These are phyloP conservation scores for Drosophila pectinifera DNA, from an alignment of 1,140 invertebrate genomes.

Conservation along the genomic window DNA sequence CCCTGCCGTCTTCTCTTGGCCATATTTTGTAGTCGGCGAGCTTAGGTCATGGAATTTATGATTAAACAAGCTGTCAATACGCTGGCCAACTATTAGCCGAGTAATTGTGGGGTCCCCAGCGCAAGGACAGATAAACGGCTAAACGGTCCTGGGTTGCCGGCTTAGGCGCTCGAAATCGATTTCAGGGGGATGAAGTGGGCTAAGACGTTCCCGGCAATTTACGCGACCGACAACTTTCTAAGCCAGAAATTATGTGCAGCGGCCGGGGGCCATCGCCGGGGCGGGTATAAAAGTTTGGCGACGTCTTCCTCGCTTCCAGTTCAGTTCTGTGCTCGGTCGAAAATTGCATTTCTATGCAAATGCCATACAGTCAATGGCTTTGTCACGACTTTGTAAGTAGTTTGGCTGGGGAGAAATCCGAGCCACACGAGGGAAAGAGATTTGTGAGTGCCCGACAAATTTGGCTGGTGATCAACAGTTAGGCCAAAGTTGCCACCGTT, in stretches of 20 bases:
- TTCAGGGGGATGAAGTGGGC: conserved; percentile 23
- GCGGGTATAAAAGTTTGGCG: conserved; percentile 38
- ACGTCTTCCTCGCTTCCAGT: conserved; percentile 34
- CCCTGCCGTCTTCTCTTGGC: not conserved
- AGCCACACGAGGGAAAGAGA: conserved; percentile 41
- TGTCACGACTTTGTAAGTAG: conserved; percentile 82
- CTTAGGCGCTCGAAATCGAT: conserved; percentile 65
- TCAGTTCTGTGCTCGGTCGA: conserved; percentile 56
- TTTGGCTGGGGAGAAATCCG: conserved; percentile 44
- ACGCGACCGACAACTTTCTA: conserved; percentile 69
- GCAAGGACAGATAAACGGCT: conserved; percentile 63
- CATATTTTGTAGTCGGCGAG: conserved; percentile 41
- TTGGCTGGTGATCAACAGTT: conserved; percentile 76
- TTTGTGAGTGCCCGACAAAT: conserved; percentile 53
- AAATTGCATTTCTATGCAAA: conserved; percentile 82
- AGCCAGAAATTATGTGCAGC: conserved; percentile 74
- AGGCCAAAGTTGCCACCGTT: conserved; percentile 72
- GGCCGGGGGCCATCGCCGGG: not conserved
- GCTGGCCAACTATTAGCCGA: conserved; percentile 42
- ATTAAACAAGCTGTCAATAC: conserved; percentile 76
- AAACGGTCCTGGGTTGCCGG: conserved; percentile 47
- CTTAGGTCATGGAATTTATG: conserved; percentile 76
- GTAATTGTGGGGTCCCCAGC: conserved; percentile 33
- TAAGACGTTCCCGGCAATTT: conserved; percentile 48
- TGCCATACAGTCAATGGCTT: conserved; percentile 80